phyloP scores from a whole-genome alignment of 2,797 vertebrate species.

The Antrozous pallidus region DNA sequence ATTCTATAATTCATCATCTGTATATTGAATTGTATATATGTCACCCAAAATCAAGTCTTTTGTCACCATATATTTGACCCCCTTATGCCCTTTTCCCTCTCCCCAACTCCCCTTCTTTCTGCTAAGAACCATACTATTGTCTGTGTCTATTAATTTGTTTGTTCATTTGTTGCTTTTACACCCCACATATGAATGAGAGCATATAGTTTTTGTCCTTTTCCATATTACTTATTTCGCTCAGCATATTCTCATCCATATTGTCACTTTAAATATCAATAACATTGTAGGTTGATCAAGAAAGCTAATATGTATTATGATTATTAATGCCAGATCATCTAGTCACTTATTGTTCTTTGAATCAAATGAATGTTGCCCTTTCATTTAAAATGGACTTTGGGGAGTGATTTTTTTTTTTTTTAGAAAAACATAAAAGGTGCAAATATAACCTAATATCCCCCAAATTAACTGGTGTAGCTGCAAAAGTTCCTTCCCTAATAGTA shows the following conservation, averaged over 20 bases:
- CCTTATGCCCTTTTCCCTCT: background rate
- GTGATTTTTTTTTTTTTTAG: conserved; percentile 38
- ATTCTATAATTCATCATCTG: background rate
- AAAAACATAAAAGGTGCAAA: background rate
- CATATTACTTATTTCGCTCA: background rate
- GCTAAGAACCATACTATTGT: background rate
- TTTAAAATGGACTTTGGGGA: conserved; percentile 15
- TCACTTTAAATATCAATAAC: conserved; percentile 51
- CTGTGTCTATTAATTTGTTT: background rate
- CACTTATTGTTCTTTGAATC: conserved; percentile 41
- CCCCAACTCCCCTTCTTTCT: background rate
- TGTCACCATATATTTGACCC: background rate
- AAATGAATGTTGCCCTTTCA: conserved; percentile 12
- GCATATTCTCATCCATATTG: background rate
- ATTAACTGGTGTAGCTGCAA: background rate
- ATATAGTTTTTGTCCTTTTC: background rate
- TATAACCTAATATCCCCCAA: background rate
- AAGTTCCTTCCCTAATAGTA: background rate
- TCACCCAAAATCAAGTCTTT: background rate
- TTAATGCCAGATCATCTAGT: background rate
- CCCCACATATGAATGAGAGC: background rate
- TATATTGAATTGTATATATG: too few relatives aligned
- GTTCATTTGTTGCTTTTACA: background rate
- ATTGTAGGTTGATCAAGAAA: conserved; percentile 33
- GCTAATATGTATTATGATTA: background rate